Evolutionary conservation across 2,888 invertebrate species (phyloP), one percentile per base, ranked within the genome.

Genomic region (Dynastes hyllus): DNA sequence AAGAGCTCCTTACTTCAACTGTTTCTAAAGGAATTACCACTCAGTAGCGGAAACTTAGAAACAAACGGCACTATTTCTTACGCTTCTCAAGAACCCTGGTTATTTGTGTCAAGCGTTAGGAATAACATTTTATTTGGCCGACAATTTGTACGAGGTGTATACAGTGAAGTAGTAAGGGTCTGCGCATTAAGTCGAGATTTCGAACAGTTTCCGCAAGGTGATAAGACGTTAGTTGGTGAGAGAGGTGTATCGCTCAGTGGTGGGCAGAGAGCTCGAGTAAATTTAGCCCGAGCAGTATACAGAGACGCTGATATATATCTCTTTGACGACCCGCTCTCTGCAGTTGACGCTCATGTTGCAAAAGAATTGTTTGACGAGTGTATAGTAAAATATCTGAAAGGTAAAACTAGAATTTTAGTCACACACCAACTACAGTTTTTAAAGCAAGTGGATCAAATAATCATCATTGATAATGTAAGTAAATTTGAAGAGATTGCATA

Each of bases 341-440:
- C 95, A 0, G 95, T 96, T 0, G 96, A 96, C 87, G 91, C 94
- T 0, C 92, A 93, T 79, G 95, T 96, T n/a, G 93, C 94, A 0
- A 92, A 92, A 80, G 93, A 94, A 86, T 88, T 96, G 4, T 95
- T 95, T 85, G 92, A 95, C 70, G 92, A 94, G 87, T 95, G 95
- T 76, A 93, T 95, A 78, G 89, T 87, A 66, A 89, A 90, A 1
- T 89, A 90, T 75, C 84, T 92, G 80, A 89, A 90, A 13, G 89
- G 92, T 80, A 92, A 94, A 85, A 94, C 95, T 1, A 90, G 94
- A 37, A 92, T 96, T 81, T 91, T 97, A 9, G 94, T 96, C 79
- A 97, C 97, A 0, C 96, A 97, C 88, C 96, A 97, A 86, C 89
- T 96, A 32, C 96, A 97, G 85, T 95, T 94, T 84, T 90, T 95